Conservation (phyloP, 2,888 invertebrate species). For the Acanthoscelides obtectus region DNA sequence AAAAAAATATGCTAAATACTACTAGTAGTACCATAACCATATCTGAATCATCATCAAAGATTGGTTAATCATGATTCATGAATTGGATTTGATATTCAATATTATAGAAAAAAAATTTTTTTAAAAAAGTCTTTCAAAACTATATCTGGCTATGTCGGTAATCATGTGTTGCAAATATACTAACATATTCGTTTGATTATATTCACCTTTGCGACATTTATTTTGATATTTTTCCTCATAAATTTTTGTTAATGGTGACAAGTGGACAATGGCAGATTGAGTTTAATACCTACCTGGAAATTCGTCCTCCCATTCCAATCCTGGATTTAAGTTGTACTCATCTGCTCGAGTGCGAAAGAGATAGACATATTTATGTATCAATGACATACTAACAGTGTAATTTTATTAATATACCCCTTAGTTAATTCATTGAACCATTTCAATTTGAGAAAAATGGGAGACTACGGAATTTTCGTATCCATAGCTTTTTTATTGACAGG, state of each 20-base stretch:
- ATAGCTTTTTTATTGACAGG: background rate
- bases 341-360: slow-evolving; percentile 71
- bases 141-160: too few relatives aligned
- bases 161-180: too few relatives aligned
- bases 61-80: too few relatives aligned
- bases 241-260: background rate
- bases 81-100: too few relatives aligned
- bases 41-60: too few relatives aligned
- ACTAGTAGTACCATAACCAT: too few relatives aligned
- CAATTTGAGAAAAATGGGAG: background rate
- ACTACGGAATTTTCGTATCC: background rate
- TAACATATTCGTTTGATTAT: too few relatives aligned
- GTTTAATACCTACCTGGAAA: slow-evolving; percentile 87
- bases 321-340: slow-evolving; percentile 99
- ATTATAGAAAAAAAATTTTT: too few relatives aligned
- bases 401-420: background rate
- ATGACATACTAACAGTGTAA: background rate
- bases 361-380: background rate
- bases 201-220: background rate
- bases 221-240: background rate
- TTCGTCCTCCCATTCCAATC: slow-evolving; percentile 99
- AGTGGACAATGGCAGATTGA: background rate
- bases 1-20: too few relatives aligned
- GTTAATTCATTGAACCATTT: background rate
- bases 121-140: too few relatives aligned